Base-by-base conservation (phyloP, 2,797 vertebrate genomes). In the Siniperca obscura region DNA sequence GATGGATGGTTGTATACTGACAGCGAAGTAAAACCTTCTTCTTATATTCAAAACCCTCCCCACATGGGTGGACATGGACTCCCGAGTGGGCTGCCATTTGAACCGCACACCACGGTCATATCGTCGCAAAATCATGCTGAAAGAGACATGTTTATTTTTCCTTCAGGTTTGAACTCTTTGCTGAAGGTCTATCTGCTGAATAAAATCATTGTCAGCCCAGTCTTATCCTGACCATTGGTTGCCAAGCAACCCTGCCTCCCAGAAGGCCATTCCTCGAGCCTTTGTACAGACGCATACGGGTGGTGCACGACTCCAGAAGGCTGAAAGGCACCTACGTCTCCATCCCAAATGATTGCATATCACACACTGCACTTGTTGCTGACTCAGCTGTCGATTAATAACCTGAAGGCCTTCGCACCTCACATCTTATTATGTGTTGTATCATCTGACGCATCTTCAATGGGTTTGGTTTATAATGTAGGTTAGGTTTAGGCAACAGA, bases 211-310 rank as follows among this genome's bases (percentile, higher is more conserved):
- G 88, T 93, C 86, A 91, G 86, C 89, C 50, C 55, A n/a, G 81
- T 86, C 87, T 87, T 91, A 91, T 92, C 91, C 91, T 80, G 86
- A 81, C 92, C 89, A 82, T 69, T 85, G 90, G 95, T 96, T 96
- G 95, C 95, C 87, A 95, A 83, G 95, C 95, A 96, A 96, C 95
- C 85, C 83, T 73, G 87, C 86, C 89, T 95, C 94, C 94, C 91
- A 86, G 80, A 94, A 92, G 93, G 92, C 90, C 90, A 80, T 93
- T 94, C 88, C 88, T 93, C 79, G 59, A 94, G 91, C 89, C 86
- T 90, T 92, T 90, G 86, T 89, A 87, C 72, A 82, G 82, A 87
- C 27, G 40, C 83, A 86, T 42, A 81, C n/a, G 69, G 74, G 83
- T 78, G 83, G 82, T 86, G 88, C 76, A 76, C 76, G 77, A 86